Conservation (phyloP, 2,797 vertebrate species). For the Pseudopleuronectes americanus region DNA sequence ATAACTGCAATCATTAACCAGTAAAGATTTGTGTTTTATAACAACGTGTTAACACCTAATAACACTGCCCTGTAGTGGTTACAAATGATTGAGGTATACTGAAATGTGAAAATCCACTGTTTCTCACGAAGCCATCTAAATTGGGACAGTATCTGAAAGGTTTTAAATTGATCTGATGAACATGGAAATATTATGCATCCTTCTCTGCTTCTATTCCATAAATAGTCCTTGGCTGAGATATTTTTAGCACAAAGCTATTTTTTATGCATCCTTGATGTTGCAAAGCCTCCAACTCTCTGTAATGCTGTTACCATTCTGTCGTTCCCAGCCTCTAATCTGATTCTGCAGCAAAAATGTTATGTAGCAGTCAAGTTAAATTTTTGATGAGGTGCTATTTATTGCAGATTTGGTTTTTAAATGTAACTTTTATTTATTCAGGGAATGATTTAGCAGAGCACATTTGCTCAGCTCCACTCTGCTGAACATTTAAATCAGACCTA, state of each 20-base stretch:
- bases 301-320: constrained; percentile 59
- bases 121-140: background rate
- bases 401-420: constrained; percentile 29
- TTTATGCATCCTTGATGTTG: constrained; percentile 67
- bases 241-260: constrained; percentile 70
- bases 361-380: constrained; percentile 22
- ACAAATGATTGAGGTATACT: background rate
- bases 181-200: constrained; percentile 57
- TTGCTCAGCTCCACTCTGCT: background rate
- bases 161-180: constrained; percentile 49
- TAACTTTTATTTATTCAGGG: constrained; percentile 19
- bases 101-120: background rate
- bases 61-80: no score
- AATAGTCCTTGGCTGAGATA: constrained; percentile 65
- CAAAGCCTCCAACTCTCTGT: constrained; percentile 44
- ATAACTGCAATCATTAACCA: no score
- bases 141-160: background rate
- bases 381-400: constrained; percentile 64
- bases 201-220: constrained; percentile 52
- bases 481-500: background rate
- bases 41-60: no score
- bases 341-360: constrained; percentile 11
- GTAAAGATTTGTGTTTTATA: no score
- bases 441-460: constrained; percentile 41
- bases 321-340: constrained; percentile 32